phyloP scores from a whole-genome alignment of 2,113 vertebrate genomes.

The Scatophagus argus region DNA sequence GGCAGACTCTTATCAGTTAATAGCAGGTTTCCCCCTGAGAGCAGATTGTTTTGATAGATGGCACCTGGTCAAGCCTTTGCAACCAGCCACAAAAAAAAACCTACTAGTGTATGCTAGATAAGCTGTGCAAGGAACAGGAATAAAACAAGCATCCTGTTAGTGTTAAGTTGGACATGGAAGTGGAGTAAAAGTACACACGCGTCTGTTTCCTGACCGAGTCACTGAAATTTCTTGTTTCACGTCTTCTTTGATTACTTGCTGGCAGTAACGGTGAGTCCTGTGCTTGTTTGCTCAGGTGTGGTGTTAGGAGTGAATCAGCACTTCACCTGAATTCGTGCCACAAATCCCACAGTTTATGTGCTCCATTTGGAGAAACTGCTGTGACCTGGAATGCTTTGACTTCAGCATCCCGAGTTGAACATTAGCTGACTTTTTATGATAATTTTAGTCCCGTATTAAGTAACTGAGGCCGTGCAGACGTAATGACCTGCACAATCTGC shows the following conservation, averaged over 20 bases:
- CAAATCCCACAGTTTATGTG: constrained; percentile 26
- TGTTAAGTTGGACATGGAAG: constrained; percentile 52
- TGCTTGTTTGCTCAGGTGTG: constrained; percentile 61
- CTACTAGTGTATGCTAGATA: constrained; percentile 60
- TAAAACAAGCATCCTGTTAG: constrained; percentile 55
- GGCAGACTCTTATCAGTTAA: constrained; percentile 84
- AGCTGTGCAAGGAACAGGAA: constrained; percentile 44
- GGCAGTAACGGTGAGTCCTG: constrained; percentile 12
- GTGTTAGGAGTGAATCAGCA: constrained; percentile 31
- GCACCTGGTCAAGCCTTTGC: constrained; percentile 75
- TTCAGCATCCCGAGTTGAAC: background rate
- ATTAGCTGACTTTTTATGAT: background rate
- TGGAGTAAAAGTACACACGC: constrained; percentile 13
- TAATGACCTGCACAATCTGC: background rate
- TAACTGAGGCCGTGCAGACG: background rate
- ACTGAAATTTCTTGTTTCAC: constrained; percentile 32
- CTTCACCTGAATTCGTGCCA: constrained; percentile 43
- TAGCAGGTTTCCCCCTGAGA: constrained; percentile 82
- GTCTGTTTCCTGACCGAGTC: background rate
- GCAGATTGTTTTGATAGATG: constrained; percentile 85
- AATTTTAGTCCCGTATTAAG: background rate
- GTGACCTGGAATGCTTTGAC: constrained; percentile 48
- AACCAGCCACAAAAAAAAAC: constrained; percentile 53
- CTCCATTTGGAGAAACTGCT: background rate
- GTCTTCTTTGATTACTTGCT: constrained; percentile 18